Conservation (phyloP, 2,888 invertebrate species). For the Lymantria dispar region DNA sequence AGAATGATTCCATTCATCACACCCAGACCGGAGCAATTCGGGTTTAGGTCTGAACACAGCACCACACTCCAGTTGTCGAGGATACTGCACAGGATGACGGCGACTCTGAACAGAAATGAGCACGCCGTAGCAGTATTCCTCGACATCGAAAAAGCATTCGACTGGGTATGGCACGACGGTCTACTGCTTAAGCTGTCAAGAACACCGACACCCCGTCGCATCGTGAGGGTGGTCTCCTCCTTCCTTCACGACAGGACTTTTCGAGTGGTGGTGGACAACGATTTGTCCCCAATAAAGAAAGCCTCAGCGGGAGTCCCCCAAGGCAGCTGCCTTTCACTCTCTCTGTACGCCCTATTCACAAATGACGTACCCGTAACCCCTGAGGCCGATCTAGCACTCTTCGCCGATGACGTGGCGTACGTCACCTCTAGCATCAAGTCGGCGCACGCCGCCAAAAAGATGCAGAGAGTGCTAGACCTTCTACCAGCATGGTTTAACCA, state of each 20-base stretch:
- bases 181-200: background rate
- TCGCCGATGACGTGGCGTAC: background rate
- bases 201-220: background rate
- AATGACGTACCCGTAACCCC: background rate
- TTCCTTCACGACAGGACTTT: background rate
- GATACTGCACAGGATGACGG: background rate
- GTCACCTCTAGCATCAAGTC: background rate
- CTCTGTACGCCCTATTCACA: background rate
- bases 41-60: constrained; percentile 11
- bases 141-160: background rate
- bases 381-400: background rate
- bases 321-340: background rate
- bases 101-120: background rate
- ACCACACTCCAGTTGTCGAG: constrained; percentile 12
- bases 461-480: too few species aligned
- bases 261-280: background rate
- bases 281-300: background rate
- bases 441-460: too few species aligned
- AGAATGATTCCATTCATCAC: background rate
- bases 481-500: too few species aligned
- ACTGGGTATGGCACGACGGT: background rate
- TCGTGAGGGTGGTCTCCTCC: background rate
- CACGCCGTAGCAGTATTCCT: background rate
- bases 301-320: background rate
- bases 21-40: constrained; percentile 7